phyloP scores from a whole-genome alignment of 2,888 invertebrate genomes.

The Hirtodrosophila alboralis region DNA sequence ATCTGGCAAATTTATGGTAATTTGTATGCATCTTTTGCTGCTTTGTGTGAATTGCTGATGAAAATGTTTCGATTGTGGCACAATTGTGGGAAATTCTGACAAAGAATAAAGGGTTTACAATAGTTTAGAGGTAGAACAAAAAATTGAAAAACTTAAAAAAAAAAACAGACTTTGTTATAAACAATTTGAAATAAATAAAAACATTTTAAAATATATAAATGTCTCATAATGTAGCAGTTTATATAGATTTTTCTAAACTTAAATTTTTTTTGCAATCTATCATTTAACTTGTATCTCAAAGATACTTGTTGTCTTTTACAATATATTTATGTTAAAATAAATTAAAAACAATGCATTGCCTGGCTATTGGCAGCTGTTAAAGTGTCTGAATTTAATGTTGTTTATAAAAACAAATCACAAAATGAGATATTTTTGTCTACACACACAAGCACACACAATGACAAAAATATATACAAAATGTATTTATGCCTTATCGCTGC shows the following conservation, averaged over 20 bases:
- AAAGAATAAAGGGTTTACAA: conserved; percentile 22
- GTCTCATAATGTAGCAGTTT: no score
- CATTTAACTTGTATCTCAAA: conserved; percentile 18
- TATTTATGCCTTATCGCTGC: conserved; percentile 75
- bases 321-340: conserved; percentile 2
- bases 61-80: conserved; percentile 33
- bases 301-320: conserved; percentile 18
- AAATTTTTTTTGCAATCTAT: no score
- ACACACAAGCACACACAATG: conserved; percentile 12
- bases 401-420: conserved; percentile 75
- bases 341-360: conserved; percentile 39
- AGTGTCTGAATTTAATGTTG: conserved; percentile 53
- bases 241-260: no score
- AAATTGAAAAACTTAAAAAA: conserved; percentile 6
- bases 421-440: conserved; percentile 55
- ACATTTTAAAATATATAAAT: no score
- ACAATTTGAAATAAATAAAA: no score
- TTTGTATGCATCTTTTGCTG: conserved; percentile 73
- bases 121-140: conserved; percentile 6
- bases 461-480: conserved; percentile 27
- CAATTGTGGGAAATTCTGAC: conserved; percentile 40
- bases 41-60: conserved; percentile 51
- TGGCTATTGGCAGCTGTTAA: conserved; percentile 38
- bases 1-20: conserved; percentile 66
- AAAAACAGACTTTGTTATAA: no score